Conservation (phyloP, 1,140 invertebrate species). For the Acromyrmex charruanus region DNA sequence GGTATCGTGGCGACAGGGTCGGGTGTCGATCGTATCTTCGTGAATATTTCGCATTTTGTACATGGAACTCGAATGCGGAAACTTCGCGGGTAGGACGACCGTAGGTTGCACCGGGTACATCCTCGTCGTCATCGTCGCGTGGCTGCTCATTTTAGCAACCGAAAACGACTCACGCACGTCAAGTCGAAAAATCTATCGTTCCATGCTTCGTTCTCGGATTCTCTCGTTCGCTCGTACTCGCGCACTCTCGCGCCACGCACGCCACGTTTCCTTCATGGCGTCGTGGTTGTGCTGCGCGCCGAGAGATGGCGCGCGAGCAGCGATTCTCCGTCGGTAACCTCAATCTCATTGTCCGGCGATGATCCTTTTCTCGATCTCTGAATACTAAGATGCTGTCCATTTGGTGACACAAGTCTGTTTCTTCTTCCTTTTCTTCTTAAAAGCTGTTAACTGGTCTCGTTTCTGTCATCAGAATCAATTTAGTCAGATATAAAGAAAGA, state of each 20-base stretch:
- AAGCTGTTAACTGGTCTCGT: too few relatives aligned
- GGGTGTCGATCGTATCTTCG: constrained; percentile 40
- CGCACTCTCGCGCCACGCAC: constrained; percentile 27
- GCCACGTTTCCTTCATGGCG: constrained; percentile 66
- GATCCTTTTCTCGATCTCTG: not conserved
- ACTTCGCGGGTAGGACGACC: constrained; percentile 84
- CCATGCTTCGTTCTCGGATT: not conserved
- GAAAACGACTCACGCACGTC: not conserved
- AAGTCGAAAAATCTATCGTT: not conserved
- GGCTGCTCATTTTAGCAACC: not conserved
- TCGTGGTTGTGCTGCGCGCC: not conserved
- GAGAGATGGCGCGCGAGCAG: not conserved
- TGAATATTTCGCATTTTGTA: constrained; percentile 89
- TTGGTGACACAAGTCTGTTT: too few relatives aligned
- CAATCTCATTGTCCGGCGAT: not conserved
- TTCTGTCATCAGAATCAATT: too few relatives aligned
- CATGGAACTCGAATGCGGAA: constrained; percentile 88
- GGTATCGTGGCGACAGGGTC: not conserved
- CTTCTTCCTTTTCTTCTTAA: not conserved
- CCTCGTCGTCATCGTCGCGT: constrained; percentile 72
- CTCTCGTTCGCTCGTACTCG: not conserved
- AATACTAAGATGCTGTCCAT: not conserved
- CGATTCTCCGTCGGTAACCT: not conserved
- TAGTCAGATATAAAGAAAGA: too few relatives aligned
- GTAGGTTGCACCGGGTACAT: constrained; percentile 88